Base-by-base conservation (phyloP, 2,113 vertebrate species). In the Lichenostomus cassidix region DNA sequence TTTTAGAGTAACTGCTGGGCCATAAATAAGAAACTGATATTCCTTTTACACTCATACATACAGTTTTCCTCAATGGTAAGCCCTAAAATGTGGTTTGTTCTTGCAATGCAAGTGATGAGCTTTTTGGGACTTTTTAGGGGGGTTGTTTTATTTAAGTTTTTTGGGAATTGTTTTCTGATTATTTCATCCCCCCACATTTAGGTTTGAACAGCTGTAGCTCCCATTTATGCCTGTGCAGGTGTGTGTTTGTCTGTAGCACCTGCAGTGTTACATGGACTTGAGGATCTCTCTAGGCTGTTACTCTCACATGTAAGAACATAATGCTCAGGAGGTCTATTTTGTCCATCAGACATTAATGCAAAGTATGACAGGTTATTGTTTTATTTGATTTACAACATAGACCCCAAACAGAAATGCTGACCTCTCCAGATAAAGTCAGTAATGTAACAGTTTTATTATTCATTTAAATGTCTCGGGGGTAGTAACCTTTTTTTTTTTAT, bases 391-490 rank as follows among this genome's bases (percentile, higher is more conserved):
- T 84, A 55, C 60, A 85, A 56, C 62, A 16, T 2, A 88, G 46
- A 74, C 50, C 64, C 23, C 47, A 67, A 83, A 63, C 16, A 90
- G 59, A 78, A 92, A 90, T 35, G 49, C 29, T 88, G 59, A 79
- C 69, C 73, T 93, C 52, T 93, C 55, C 56, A 71, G 68, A 74
- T 67, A 37, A 89, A 68, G 35, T 67, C 91, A 89, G 52, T 78
- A 91, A 50, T 65, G 23, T 49, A 74, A 44, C 35, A n/a, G 47
- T 81, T 96, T 91, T 78, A 83, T 90, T 88, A 77, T 74, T 92
- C 41, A 90, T 86, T 83, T 86, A 65, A 86, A 69, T 24, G 29
- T 74, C 76, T 63, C 35, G 15, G 81, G 94, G 90, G 79, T 20
- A 86, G 46, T 42, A 86, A 90, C 79, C 58, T 80, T 9, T 69